Conservation (phyloP, 2,113 vertebrate genomes). For the Cephalopterus ornatus region DNA sequence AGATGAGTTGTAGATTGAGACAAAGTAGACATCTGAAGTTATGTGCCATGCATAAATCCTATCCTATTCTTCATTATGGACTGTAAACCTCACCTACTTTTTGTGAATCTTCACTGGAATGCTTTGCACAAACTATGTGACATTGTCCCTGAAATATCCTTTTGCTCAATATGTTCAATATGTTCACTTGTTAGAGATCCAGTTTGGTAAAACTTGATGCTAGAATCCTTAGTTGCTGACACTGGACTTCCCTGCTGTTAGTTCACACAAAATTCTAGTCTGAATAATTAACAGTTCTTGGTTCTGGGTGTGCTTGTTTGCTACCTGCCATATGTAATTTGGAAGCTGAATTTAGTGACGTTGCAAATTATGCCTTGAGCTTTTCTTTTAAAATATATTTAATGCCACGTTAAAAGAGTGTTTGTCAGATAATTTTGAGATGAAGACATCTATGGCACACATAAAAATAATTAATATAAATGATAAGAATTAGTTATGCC, state of each 20-base stretch:
- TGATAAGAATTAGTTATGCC: not conserved
- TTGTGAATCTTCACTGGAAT: not conserved
- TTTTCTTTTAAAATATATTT: not conserved
- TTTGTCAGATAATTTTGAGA: not conserved
- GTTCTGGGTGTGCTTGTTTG: not conserved
- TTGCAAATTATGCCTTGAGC: not conserved
- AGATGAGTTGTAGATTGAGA: not conserved
- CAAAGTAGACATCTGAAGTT: not conserved
- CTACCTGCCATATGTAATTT: not conserved
- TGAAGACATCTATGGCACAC: not conserved
- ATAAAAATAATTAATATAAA: not conserved
- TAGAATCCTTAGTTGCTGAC: not conserved
- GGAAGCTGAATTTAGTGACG: not conserved
- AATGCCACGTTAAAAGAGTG: not conserved
- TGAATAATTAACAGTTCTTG: not conserved
- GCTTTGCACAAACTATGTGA: not conserved
- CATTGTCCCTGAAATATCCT: not conserved
- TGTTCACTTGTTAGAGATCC: not conserved
- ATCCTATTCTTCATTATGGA: accelerated
- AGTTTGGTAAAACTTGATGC: not conserved
- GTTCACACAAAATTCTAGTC: not conserved
- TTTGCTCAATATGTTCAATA: not conserved
- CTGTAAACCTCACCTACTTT: not conserved
- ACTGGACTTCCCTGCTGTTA: not conserved
- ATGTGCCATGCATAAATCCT: not conserved